Conservation (phyloP, 2,797 vertebrate species). For the Schizopygopsis pylzovi region DNA sequence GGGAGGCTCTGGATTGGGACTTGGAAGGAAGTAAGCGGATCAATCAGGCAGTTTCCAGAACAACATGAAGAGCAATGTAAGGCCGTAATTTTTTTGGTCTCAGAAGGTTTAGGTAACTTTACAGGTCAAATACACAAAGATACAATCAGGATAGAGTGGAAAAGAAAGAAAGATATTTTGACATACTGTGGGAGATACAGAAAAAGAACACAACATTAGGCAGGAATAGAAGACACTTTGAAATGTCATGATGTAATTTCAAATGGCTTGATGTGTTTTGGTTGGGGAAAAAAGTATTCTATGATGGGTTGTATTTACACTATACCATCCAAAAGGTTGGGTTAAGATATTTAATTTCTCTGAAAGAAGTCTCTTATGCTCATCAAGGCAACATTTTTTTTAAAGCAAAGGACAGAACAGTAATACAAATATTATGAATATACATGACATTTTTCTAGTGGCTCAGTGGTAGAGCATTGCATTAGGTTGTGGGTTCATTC, state of each 20-base stretch:
- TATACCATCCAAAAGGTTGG: not conserved
- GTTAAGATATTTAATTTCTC: not conserved
- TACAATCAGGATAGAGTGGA: not conserved
- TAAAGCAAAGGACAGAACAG: no score
- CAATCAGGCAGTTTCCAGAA: constrained; percentile 63
- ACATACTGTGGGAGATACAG: not conserved
- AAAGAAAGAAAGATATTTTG: constrained; percentile 13
- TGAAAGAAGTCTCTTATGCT: not conserved
- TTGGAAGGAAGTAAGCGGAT: constrained; percentile 55
- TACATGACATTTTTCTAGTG: no score
- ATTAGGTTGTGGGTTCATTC: no score
- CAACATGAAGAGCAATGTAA: constrained; percentile 44
- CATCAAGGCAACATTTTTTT: no score
- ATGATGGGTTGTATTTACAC: not conserved
- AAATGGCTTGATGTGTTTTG: constrained; percentile 18
- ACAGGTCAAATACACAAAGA: not conserved
- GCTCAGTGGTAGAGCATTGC: no score
- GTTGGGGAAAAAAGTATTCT: not conserved
- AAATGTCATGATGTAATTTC: constrained; percentile 46
- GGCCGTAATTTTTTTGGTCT: not conserved
- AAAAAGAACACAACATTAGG: constrained; percentile 31
- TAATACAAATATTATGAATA: not conserved
- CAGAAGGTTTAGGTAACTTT: constrained; percentile 6
- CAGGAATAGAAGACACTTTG: constrained; percentile 46
- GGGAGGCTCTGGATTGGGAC: constrained; percentile 36